A percentile compares a stretch with the other conserved stretches of the same genome.
Evolutionary conservation across 2,797 vertebrate genomes (phyloP).

Genomic region (Argya squamiceps): DNA sequence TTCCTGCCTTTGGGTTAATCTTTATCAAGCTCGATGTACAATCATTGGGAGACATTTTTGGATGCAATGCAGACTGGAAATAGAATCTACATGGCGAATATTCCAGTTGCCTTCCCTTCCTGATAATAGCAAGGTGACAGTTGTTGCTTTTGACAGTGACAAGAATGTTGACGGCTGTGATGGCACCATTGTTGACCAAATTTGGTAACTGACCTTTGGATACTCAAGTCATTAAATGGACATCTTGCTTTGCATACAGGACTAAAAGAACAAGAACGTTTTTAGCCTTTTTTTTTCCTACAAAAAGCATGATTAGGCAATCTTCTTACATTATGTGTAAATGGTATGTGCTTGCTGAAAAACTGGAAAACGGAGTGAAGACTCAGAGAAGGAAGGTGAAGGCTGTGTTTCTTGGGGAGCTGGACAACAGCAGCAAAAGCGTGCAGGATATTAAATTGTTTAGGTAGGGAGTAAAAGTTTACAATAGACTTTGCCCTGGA

Average conservation of each 20-base stretch:
- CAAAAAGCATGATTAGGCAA: not conserved
- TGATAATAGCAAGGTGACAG: constrained; percentile 91
- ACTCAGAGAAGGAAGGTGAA: not conserved
- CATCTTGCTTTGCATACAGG: constrained; percentile 55
- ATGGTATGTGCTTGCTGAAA: constrained; percentile 17
- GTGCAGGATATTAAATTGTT: not conserved
- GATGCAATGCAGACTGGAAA: constrained; percentile 72
- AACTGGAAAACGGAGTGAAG: constrained; percentile 3
- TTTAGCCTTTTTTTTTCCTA: not conserved
- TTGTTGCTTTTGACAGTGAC: constrained; percentile 87
- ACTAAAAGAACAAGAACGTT: constrained; percentile 29
- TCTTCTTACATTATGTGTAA: not conserved
- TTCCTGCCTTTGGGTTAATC: constrained; percentile 59
- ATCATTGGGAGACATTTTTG: constrained; percentile 70
- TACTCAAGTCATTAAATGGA: constrained; percentile 72
- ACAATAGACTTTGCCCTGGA: constrained; percentile 17
- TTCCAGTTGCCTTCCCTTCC: constrained; percentile 80
- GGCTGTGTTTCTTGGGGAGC: not conserved
- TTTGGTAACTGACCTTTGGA: constrained; percentile 88
- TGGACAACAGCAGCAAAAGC: not conserved
- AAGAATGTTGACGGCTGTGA: constrained; percentile 79
- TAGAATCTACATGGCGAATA: constrained; percentile 77
- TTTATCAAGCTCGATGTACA: constrained; percentile 60
- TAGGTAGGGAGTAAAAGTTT: not conserved
- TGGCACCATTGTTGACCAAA: constrained; percentile 87